These are phyloP conservation scores for Chelonus formosanus DNA, from an alignment of 2,888 invertebrate genomes.

Conservation along the genomic window DNA sequence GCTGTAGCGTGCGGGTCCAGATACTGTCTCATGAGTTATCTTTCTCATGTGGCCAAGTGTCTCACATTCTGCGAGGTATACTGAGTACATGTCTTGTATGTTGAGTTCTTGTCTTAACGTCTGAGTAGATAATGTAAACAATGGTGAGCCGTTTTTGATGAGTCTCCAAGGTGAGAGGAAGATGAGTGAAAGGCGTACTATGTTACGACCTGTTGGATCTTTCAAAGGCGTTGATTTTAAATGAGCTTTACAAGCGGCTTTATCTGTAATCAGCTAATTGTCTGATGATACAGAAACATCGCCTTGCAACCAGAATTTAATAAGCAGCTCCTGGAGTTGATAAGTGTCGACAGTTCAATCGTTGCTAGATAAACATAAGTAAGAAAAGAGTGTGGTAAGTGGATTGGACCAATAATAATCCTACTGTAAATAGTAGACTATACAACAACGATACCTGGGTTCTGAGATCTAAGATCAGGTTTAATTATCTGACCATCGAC, in stretches of 20 bases:
- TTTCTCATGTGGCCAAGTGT: slow-evolving; percentile 14
- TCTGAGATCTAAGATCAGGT: background rate
- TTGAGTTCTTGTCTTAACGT: background rate
- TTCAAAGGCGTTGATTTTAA: slow-evolving; percentile 1
- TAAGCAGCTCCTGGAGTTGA: background rate
- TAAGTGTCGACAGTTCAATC: background rate
- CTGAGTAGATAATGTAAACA: background rate
- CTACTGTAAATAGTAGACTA: slow-evolving; percentile 2
- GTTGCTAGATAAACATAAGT: background rate
- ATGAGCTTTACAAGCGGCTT: slow-evolving; percentile 9
- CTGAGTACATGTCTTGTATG: background rate
- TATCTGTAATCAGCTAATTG: background rate
- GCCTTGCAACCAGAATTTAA: slow-evolving; percentile 19
- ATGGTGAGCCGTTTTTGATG: background rate
- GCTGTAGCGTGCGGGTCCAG: no score
- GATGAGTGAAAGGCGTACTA: background rate
- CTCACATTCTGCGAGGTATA: slow-evolving; percentile 19
- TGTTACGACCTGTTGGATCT: slow-evolving; percentile 14
- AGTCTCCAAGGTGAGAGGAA: no score
- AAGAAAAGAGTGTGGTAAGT: background rate
- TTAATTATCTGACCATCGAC: slow-evolving; percentile 1
- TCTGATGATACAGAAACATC: background rate
- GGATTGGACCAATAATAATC: slow-evolving; percentile 7
- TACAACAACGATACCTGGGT: background rate
- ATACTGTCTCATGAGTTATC: no score